These are phyloP conservation scores for Oryzias sinensis DNA, from an alignment of 2,797 vertebrate species.

Conservation along the genomic window DNA sequence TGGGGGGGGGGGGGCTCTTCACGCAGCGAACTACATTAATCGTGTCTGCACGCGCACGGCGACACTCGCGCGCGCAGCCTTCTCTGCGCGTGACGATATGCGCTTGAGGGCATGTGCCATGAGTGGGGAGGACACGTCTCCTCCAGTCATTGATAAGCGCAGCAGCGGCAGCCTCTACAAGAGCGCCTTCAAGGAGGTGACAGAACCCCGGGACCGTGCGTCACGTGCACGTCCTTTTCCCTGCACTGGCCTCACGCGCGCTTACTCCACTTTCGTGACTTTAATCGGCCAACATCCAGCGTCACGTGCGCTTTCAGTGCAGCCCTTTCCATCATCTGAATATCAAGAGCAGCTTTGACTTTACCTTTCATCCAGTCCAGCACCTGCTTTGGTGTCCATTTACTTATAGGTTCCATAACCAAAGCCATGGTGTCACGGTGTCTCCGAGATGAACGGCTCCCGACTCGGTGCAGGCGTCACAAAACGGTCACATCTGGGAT, in stretches of 20 bases:
- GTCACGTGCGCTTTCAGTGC: constrained; percentile 49
- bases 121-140: constrained; percentile 47
- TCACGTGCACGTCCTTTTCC: constrained; percentile 39
- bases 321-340: constrained; percentile 46
- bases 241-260: constrained; percentile 21
- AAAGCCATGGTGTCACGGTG: constrained; percentile 88
- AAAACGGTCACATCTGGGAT: constrained; percentile 75
- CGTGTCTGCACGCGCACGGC: constrained; percentile 12
- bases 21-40: constrained; percentile 67
- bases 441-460: constrained; percentile 78
- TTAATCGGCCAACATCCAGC: constrained; percentile 32
- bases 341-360: constrained; percentile 35
- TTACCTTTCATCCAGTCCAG: constrained; percentile 96
- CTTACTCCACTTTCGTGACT: constrained; percentile 36
- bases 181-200: constrained; percentile 47
- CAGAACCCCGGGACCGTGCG: constrained; percentile 48
- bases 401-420: constrained; percentile 93
- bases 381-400: constrained; percentile 92
- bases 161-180: constrained; percentile 27
- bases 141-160: constrained; percentile 59
- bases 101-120: constrained; percentile 42
- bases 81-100: constrained; percentile 12
- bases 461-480: constrained; percentile 71
- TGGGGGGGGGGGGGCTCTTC: constrained; percentile 3
- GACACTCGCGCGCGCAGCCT: constrained; percentile 3